phyloP scores from a whole-genome alignment of 2,113 vertebrate genomes.

The Hoplias malabaricus region DNA sequence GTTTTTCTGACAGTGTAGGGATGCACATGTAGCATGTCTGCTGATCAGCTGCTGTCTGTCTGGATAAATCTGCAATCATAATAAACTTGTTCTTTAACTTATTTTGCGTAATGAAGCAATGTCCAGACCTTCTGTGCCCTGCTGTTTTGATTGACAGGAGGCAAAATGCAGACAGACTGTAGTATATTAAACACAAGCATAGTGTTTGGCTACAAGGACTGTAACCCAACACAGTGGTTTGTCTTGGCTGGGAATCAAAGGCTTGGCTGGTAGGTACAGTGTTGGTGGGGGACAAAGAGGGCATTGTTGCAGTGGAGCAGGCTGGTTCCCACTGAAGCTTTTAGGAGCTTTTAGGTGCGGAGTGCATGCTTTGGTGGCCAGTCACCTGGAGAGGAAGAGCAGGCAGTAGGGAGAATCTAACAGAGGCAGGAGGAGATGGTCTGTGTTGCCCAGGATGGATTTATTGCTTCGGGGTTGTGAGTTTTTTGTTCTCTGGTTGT shows the following conservation, averaged over 20 bases:
- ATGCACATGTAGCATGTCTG: conserved; percentile 25
- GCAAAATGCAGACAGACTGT: conserved; percentile 77
- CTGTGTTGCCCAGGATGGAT: neutral
- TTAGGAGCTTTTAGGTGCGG: conserved; percentile 60
- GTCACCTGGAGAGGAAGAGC: conserved; percentile 66
- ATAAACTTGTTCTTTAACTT: conserved; percentile 64
- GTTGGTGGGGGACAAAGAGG: conserved; percentile 80
- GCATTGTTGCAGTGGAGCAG: conserved; percentile 78
- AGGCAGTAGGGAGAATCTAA: conserved; percentile 47
- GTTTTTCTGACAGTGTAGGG: no score
- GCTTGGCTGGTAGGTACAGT: conserved; percentile 75
- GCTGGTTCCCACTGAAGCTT: conserved; percentile 71
- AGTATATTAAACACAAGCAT: conserved; percentile 84
- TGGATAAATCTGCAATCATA: conserved; percentile 34
- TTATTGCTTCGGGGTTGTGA: neutral
- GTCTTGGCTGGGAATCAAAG: conserved; percentile 87
- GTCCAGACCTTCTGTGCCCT: conserved; percentile 51
- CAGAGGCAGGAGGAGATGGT: conserved; percentile 20
- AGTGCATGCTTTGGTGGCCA: conserved; percentile 64
- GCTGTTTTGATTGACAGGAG: conserved; percentile 80
- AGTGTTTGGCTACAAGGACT: conserved; percentile 84
- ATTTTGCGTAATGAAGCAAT: conserved; percentile 76
- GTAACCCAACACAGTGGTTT: conserved; percentile 84
- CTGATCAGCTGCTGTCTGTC: conserved; percentile 29
- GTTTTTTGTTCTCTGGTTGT: neutral